Base-by-base conservation (phyloP, 2,797 vertebrate genomes). In the Sciurus carolinensis region DNA sequence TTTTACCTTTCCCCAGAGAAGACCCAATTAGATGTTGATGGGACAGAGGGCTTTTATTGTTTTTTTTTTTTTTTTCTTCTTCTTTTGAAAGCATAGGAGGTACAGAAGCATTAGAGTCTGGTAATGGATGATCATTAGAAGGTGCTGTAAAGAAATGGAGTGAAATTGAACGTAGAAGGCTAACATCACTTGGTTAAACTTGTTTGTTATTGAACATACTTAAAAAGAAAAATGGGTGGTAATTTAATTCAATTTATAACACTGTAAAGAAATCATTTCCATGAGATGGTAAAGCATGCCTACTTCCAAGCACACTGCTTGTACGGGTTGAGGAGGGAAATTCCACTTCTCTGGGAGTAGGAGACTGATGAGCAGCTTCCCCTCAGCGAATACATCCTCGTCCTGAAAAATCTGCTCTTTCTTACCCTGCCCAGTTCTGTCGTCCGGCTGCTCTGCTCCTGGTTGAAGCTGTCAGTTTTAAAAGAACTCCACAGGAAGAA, bases 141-240 rank as follows among this genome's bases (percentile, higher is more conserved):
- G 24, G 44, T 91, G 36, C 81, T 76, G 0, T 44, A 33, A 94
- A 92, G 80, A 93, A 94, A 71, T 62, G 9, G 44, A 39, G 24
- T 62, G 57, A 87, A 96, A 92, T 91, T 77, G 39, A 87, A 87
- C 42, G 24, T 33, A 47, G 39, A 94, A 87, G 0, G 15, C 39
- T 91, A 80, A 54, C 11, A 42, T 94, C 28, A 26, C 59, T 97
- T 77, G 42, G 47, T 79, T 90, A 93, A 88, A 80, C 71, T 57
- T 94, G 79, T 59, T 96, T 96, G 83, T 95, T 95, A 77, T 89
- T 89, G 95, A 90, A 30, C 77, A 54, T 84, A 75, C 94, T 96
- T 92, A 66, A 92, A 96, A 87, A 95, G 92, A 93, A 94, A 96
- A 95, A 97, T 85, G 90, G 77, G 18, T 90, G 47, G 90, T 72